Evolutionary conservation across 2,888 invertebrate species (phyloP).

Genomic region (Drosophila fulvimacula): DNA sequence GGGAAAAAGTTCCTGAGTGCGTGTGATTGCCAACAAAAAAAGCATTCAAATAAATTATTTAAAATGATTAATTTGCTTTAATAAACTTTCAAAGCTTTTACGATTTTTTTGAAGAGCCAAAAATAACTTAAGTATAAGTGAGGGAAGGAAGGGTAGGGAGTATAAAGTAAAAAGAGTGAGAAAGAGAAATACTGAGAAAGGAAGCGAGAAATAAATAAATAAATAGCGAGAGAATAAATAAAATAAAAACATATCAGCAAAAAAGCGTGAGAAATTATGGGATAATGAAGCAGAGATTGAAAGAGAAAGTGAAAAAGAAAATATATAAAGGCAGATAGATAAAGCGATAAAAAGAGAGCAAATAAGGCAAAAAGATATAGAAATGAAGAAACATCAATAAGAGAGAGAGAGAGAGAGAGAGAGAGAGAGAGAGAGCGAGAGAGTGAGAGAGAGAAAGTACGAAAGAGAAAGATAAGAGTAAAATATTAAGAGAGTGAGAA

Average conservation of each 20-base stretch:
- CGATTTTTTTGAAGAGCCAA: no score
- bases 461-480: no score
- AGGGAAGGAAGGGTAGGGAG: background rate
- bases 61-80: no score
- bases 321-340: no score
- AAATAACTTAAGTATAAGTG: no score
- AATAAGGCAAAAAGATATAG: background rate
- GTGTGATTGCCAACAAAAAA: background rate
- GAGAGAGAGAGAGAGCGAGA: background rate
- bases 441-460: background rate
- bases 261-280: background rate
- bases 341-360: background rate
- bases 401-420: background rate
- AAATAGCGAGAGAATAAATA: background rate
- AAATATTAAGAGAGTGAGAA: background rate
- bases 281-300: background rate
- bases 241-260: background rate
- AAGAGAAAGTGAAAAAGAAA: background rate
- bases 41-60: no score
- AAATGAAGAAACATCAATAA: background rate
- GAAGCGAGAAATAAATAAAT: background rate
- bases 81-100: no score
- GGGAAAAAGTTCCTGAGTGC: background rate
- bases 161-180: background rate
- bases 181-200: background rate